Conservation (phyloP, 1,140 invertebrate species). For the silkworm (Bombyx mori) region ASM3026992v2 NC_085117.1:9277501-9278000, state of each 20-base stretch:
- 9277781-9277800: conserved; percentile 30
- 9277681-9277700: conserved; percentile 12
- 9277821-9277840: conserved; percentile 20
- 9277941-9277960: no score
- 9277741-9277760: conserved; percentile 39
- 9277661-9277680: conserved; percentile 7
- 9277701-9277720: conserved; percentile 17
- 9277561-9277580: no score
- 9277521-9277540: no score
- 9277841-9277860: no score
- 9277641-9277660: background rate
- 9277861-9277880: no score
- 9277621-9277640: background rate
- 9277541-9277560: no score
- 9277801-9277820: conserved; percentile 43
- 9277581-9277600: no score
- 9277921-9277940: no score
- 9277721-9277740: conserved; percentile 21
- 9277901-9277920: no score
- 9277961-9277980: no score
- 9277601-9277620: background rate
- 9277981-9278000: no score
- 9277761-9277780: conserved; percentile 69
- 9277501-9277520: conserved; percentile 6
- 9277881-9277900: no score